phyloP scores from a whole-genome alignment of 2,888 invertebrate genomes.

The Clepsis dumicolana region DNA sequence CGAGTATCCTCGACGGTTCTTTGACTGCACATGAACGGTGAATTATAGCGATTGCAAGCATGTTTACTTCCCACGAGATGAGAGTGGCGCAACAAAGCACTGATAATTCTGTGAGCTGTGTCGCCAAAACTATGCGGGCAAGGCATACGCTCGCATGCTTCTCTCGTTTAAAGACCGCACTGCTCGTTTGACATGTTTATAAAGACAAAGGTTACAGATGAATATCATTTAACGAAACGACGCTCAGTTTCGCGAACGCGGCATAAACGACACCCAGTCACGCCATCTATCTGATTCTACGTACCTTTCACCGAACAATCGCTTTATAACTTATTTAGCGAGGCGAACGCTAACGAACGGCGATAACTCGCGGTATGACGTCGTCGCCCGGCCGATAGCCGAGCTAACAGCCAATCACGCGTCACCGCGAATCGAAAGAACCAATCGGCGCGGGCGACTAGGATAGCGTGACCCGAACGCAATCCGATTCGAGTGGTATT shows the following conservation, averaged over 20 bases:
- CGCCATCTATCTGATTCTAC: slow-evolving; percentile 84
- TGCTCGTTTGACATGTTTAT: slow-evolving; percentile 77
- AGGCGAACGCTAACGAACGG: slow-evolving; percentile 77
- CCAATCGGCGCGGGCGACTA: slow-evolving; percentile 79
- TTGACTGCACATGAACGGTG: slow-evolving; percentile 2
- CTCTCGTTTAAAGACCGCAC: slow-evolving; percentile 63
- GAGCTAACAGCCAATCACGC: slow-evolving; percentile 75
- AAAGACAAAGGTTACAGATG: slow-evolving; percentile 82
- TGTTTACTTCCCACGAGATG: slow-evolving; percentile 34
- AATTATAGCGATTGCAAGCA: slow-evolving; percentile 32
- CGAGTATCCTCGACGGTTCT: neutral
- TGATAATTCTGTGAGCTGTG: slow-evolving; percentile 54
- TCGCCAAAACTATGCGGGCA: slow-evolving; percentile 72
- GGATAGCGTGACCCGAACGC: slow-evolving; percentile 86
- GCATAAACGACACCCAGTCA: slow-evolving; percentile 83
- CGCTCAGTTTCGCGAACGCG: slow-evolving; percentile 74
- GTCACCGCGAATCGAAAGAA: slow-evolving; percentile 76
- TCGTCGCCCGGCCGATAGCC: slow-evolving; percentile 71
- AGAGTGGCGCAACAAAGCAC: slow-evolving; percentile 46
- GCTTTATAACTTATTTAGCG: slow-evolving; percentile 84
- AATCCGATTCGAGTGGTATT: slow-evolving; percentile 81
- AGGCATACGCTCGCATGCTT: slow-evolving; percentile 68
- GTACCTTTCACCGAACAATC: slow-evolving; percentile 76
- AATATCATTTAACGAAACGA: slow-evolving; percentile 85
- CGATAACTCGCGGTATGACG: slow-evolving; percentile 81